These are phyloP conservation scores for Haplotaxodon microlepis DNA, from an alignment of 2,113 vertebrate species.

Conservation along the genomic window DNA sequence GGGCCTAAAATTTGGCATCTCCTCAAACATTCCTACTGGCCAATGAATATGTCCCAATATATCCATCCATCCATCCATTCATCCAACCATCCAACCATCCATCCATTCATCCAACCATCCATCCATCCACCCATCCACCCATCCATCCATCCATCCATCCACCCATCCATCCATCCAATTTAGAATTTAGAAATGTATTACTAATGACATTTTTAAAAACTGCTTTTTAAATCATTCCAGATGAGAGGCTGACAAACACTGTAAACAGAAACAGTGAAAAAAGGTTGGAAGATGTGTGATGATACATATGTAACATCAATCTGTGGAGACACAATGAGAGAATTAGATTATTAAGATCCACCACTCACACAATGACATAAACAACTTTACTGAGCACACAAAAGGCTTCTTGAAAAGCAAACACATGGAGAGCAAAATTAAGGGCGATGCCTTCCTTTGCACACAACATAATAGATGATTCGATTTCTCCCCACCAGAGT, in stretches of 20 bases:
- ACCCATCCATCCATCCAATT: background rate
- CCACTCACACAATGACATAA: background rate
- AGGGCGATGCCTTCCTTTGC: background rate
- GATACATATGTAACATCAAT: background rate
- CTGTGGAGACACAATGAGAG: background rate
- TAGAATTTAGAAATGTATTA: background rate
- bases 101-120: fast-evolving
- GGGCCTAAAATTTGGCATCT: background rate
- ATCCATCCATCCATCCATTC: background rate
- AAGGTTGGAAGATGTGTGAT: background rate
- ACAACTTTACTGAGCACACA: background rate
- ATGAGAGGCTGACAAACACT: background rate
- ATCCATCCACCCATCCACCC: fast-evolving
- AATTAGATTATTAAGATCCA: background rate
- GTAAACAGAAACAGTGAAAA: background rate
- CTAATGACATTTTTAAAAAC: background rate
- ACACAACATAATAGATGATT: background rate
- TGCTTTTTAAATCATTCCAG: background rate
- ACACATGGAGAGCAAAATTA: background rate
- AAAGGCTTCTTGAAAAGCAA: background rate
- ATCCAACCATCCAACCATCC: fast-evolving
- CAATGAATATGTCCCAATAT: background rate
- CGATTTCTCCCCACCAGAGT: background rate
- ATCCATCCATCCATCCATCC: background rate
- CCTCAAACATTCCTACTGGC: background rate